Conservation (phyloP, 2,797 vertebrate species). For the Huso huso region DNA sequence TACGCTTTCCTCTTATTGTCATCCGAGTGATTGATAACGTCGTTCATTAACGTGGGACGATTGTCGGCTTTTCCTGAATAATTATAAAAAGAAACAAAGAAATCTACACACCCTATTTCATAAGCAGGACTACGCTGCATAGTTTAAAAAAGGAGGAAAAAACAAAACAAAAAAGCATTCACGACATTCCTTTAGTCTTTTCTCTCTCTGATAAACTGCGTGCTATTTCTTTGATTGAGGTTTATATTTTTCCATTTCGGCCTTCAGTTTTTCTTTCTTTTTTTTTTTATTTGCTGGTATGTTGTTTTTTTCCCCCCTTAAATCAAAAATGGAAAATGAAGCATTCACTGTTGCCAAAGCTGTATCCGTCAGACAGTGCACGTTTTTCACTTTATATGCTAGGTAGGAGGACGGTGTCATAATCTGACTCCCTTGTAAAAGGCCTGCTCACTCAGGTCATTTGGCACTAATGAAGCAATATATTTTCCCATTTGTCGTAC, state of each 20-base stretch:
- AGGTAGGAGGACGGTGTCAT: too few species aligned
- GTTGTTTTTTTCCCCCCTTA: neutral
- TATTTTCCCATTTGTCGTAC: too few species aligned
- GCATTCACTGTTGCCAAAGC: neutral
- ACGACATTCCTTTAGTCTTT: slow-evolving; percentile 2
- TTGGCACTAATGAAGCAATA: too few species aligned
- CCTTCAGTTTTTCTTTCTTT: neutral
- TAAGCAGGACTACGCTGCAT: neutral
- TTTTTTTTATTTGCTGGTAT: neutral
- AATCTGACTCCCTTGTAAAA: too few species aligned
- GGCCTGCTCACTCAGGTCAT: too few species aligned
- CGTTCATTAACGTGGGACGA: slow-evolving; percentile 92
- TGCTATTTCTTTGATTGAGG: too few species aligned
- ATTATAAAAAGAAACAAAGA: slow-evolving; percentile 98
- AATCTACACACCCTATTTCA: slow-evolving; percentile 78
- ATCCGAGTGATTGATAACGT: slow-evolving; percentile 80
- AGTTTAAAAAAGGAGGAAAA: too few species aligned
- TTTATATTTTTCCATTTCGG: neutral
- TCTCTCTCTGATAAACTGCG: neutral
- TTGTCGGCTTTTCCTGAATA: slow-evolving; percentile 97
- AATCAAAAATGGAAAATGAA: neutral
- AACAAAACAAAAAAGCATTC: neutral
- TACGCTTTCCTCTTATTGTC: slow-evolving; percentile 97
- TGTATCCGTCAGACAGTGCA: neutral
- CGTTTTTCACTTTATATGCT: too few species aligned